Evolutionary conservation across 2,113 vertebrate genomes (phyloP).

Genomic region (Rhynchomys soricoides): DNA sequence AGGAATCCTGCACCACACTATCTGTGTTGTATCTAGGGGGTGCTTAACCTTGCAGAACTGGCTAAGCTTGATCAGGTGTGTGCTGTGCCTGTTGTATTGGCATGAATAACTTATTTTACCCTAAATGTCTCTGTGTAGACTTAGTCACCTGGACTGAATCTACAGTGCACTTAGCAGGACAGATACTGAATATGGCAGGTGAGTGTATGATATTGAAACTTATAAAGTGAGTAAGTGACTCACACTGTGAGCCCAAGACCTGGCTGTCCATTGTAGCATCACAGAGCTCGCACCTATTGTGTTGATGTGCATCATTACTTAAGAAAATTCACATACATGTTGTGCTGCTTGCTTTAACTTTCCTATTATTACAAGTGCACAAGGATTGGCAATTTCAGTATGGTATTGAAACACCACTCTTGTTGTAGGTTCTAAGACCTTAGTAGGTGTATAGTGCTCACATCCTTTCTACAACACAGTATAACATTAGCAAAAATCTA

Average conservation of each 20-base stretch:
- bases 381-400: neutral
- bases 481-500: neutral
- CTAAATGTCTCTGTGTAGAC: neutral
- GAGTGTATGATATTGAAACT: neutral
- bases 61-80: neutral
- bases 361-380: neutral
- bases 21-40: neutral
- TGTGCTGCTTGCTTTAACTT: neutral
- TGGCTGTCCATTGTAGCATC: too few species aligned
- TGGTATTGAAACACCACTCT: neutral
- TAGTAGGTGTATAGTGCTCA: neutral
- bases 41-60: neutral
- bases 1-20: neutral
- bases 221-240: neutral
- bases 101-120: neutral
- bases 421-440: neutral
- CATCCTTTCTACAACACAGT: neutral
- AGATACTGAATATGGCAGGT: neutral
- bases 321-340: neutral
- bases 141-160: neutral
- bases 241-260: neutral
- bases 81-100: neutral
- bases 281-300: too few species aligned
- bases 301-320: neutral
- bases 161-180: neutral